phyloP scores from a whole-genome alignment of 1,140 invertebrate species.

The Linepithema humile region DNA sequence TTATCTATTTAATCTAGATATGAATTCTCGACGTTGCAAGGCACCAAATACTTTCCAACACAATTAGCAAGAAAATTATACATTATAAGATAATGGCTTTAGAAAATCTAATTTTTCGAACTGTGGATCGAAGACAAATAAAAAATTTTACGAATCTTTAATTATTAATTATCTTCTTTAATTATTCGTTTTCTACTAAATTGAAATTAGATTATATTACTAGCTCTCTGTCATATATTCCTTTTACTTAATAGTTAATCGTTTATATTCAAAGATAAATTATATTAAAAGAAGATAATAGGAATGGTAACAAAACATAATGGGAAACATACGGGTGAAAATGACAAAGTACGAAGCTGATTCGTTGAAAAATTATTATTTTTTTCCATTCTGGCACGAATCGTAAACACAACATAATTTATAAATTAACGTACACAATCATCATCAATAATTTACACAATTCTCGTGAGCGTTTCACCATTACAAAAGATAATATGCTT shows the following conservation, averaged over 20 bases:
- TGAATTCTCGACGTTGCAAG: slow-evolving; percentile 42
- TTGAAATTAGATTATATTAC: slow-evolving; percentile 2
- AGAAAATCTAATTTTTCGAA: too few species aligned
- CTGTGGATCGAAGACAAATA: neutral
- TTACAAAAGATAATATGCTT: slow-evolving; percentile 61
- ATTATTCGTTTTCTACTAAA: too few species aligned
- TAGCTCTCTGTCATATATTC: neutral
- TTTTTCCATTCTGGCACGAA: slow-evolving; percentile 84
- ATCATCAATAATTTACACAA: slow-evolving; percentile 83
- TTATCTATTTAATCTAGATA: slow-evolving; percentile 29
- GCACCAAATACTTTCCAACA: slow-evolving; percentile 41
- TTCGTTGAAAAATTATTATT: slow-evolving; percentile 84
- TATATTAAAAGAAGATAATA: slow-evolving; percentile 26
- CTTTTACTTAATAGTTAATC: neutral
- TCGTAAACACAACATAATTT: slow-evolving; percentile 84
- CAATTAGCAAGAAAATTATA: slow-evolving; percentile 5
- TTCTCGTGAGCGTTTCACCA: slow-evolving; percentile 52
- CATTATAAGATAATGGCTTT: too few species aligned
- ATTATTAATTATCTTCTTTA: neutral
- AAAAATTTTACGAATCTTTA: neutral
- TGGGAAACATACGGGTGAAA: slow-evolving; percentile 41
- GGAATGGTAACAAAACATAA: slow-evolving; percentile 29
- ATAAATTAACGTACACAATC: slow-evolving; percentile 85
- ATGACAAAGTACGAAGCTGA: slow-evolving; percentile 65
- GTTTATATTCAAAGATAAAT: slow-evolving; percentile 23